Base-by-base conservation (phyloP, 2,113 vertebrate genomes). In the Phoxinus phoxinus region DNA sequence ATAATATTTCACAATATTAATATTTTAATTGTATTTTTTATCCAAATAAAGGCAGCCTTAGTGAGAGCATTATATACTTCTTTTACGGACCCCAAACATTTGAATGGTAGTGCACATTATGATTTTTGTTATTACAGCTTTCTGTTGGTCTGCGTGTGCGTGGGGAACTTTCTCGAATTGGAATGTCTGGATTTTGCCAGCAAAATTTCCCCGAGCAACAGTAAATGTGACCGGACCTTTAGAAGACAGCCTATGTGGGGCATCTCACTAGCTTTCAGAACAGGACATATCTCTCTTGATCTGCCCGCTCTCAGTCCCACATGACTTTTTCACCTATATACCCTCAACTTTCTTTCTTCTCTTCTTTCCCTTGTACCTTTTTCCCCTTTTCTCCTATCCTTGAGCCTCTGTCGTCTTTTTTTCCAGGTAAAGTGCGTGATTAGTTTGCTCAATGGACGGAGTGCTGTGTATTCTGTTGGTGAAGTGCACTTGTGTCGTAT, bases 391-490 rank as follows among this genome's bases (percentile, higher is more conserved):
- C 59, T 30, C 53, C 17, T 75, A 5, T 77, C 23, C 44, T 72
- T 46, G 41, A 80, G 41, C 53, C 41, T 72, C n/a, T 19, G 30
- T 59, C 13, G 2, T 59, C 32, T 41, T 78, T 74, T 4, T 37
- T 41, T 37, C 23, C 23, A 58, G 32, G 27, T 79, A 17, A 61
- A 59, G 58, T 9, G 3, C 1, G n/a, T 44, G 37, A 80, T 80
- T 30, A 30, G 58, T 63, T 80, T 80, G 58, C 37, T 80, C 7
- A 7, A 44, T 44, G 23, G 41, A 9, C 41, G 37, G 77, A 61
- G 77, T 80, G 23, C 77, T n/a, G 56, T 25, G 13, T 11, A 78
- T 78, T 80, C 77, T 63, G 41, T 80, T 25, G 35, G 77, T 79
- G 23, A 61, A 78, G 30, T 25, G 76, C 53, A 61, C 3, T 79